Conservation (phyloP, 2,888 invertebrate species). For the Tenthredo scrophulariae region DNA sequence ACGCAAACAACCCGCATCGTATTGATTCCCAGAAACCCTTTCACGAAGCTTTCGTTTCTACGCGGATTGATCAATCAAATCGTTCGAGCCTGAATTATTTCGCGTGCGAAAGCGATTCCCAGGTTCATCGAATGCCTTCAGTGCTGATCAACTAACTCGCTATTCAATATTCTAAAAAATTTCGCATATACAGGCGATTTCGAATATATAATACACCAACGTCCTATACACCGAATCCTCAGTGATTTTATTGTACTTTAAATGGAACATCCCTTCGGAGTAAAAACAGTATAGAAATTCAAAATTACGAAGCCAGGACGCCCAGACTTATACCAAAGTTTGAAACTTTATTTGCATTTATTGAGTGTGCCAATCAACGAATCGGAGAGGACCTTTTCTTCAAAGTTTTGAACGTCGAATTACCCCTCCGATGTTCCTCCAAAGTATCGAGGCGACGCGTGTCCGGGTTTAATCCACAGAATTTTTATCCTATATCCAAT, state of each 20-base stretch:
- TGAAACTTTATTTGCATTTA: slow-evolving; percentile 4
- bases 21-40: background rate
- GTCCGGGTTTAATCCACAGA: background rate
- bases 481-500: background rate
- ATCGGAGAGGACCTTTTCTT: background rate
- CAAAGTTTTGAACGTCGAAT: background rate
- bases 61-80: no score
- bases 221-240: no score
- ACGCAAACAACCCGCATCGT: background rate
- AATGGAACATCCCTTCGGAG: background rate
- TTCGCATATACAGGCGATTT: background rate
- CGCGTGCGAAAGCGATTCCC: background rate
- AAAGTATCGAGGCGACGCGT: background rate
- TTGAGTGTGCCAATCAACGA: background rate
- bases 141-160: background rate
- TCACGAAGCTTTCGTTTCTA: background rate
- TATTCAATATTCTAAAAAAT: background rate
- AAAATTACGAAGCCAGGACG: background rate
- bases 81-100: background rate
- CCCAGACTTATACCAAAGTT: background rate
- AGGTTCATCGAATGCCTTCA: background rate
- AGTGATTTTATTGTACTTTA: background rate
- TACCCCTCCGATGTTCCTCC: background rate
- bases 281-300: background rate
- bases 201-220: background rate